phyloP scores from a whole-genome alignment of 30 jellyfish, hydroid and myxozoan species.

The Hydractinia echinata region DNA sequence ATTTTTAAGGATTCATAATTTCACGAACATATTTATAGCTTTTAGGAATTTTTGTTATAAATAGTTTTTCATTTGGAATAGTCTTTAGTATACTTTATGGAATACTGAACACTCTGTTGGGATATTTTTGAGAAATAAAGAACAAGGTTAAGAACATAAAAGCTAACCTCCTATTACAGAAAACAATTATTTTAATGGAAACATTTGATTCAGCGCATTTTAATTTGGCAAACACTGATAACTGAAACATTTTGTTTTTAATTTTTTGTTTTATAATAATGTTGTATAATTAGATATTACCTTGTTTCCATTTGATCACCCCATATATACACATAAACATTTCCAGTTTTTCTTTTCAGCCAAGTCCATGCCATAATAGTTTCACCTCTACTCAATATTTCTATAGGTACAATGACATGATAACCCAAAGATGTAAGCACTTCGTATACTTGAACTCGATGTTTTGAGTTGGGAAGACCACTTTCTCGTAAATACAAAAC shows the following conservation, averaged over 20 bases:
- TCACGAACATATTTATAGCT: too few species aligned
- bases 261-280: neutral
- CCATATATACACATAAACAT: neutral
- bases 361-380: conserved; percentile 9
- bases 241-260: neutral
- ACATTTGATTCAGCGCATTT: neutral
- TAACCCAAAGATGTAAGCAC: conserved; percentile 20
- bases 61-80: too few species aligned
- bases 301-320: conserved; percentile 21
- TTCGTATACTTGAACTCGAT: neutral
- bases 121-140: too few species aligned
- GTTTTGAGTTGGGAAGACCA: neutral
- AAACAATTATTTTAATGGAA: too few species aligned
- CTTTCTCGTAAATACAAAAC: neutral
- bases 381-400: neutral
- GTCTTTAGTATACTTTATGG: too few species aligned
- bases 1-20: too few species aligned
- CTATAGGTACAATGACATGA: conserved; percentile 24
- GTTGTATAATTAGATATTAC: too few species aligned
- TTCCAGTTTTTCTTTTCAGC: conserved; percentile 8
- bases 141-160: too few species aligned
- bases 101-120: too few species aligned
- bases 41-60: too few species aligned
- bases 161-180: too few species aligned
- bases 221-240: neutral